A percentile compares a stretch with the other conserved stretches of the same genome.
Conservation (phyloP, 1,140 invertebrate species). For the Ericerus pela region DNA sequence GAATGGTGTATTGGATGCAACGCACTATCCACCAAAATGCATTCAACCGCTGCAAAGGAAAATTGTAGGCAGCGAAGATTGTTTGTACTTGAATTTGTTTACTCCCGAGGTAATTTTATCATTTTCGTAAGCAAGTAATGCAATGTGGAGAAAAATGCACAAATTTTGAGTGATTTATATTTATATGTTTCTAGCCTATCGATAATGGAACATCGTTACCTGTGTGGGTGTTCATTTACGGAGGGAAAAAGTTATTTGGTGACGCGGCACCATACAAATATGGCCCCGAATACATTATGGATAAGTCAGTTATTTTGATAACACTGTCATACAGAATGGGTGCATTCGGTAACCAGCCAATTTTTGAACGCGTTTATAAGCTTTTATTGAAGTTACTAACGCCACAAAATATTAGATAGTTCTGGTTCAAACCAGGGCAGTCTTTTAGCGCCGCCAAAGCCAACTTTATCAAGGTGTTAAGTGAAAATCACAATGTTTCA, state of each 20-base stretch:
- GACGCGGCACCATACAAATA: conserved; percentile 31
- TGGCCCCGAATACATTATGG: conserved; percentile 40
- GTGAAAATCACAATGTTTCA: too few relatives aligned
- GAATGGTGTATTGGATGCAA: conserved; percentile 16
- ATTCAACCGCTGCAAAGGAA: conserved; percentile 7
- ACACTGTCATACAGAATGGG: conserved; percentile 46
- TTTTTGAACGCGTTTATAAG: too few relatives aligned
- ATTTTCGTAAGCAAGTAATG: too few relatives aligned
- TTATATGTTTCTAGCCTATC: background rate
- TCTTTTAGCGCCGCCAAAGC: too few relatives aligned
- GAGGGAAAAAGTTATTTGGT: conserved; percentile 41
- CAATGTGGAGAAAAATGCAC: too few relatives aligned
- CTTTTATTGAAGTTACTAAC: too few relatives aligned
- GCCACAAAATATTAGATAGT: too few relatives aligned
- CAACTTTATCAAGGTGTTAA: too few relatives aligned
- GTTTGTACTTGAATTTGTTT: conserved; percentile 24
- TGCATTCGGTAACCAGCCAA: conserved; percentile 39
- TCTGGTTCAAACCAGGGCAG: too few relatives aligned
- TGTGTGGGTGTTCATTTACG: conserved; percentile 41
- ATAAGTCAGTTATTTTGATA: conserved; percentile 40
- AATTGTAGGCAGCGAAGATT: conserved; percentile 19
- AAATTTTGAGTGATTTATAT: too few relatives aligned
- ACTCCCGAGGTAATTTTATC: conserved; percentile 22
- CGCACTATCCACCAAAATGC: conserved; percentile 11
- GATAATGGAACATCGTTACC: background rate